These are phyloP conservation scores for Lepidostoma basale DNA, from an alignment of 1,140 invertebrate genomes.

Conservation along the genomic window DNA sequence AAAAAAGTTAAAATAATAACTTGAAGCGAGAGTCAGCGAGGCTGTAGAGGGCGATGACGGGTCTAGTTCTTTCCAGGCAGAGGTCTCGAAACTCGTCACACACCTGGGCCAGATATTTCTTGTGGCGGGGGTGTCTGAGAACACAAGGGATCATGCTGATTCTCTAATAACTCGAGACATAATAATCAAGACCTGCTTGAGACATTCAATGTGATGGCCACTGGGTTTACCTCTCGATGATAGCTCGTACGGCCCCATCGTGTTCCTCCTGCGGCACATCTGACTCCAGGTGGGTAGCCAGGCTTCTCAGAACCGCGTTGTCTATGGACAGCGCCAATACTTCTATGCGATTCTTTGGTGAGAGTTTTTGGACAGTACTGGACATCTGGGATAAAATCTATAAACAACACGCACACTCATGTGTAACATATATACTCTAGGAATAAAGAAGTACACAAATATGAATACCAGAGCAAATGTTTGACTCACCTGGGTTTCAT, in stretches of 20 bases:
- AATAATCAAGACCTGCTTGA: background rate
- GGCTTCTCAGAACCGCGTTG: constrained; percentile 60
- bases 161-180: background rate
- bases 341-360: constrained; percentile 63
- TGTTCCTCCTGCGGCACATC: constrained; percentile 63
- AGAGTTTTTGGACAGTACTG: constrained; percentile 61
- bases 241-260: constrained; percentile 59
- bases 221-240: constrained; percentile 66
- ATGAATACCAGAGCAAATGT: too few species aligned
- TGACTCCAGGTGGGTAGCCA: constrained; percentile 64
- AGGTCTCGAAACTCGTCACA: constrained; percentile 65
- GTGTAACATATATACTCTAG: background rate
- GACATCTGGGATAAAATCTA: constrained; percentile 65
- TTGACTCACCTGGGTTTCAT: constrained; percentile 55
- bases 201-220: background rate
- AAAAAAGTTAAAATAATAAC: constrained; percentile 45
- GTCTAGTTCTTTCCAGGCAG: constrained; percentile 59
- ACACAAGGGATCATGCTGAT: constrained; percentile 36
- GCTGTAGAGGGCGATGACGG: constrained; percentile 65
- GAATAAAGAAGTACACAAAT: background rate
- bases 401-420: constrained; percentile 44
- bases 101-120: constrained; percentile 64
- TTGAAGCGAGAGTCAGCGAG: constrained; percentile 53
- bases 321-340: constrained; percentile 67
- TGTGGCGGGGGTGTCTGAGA: constrained; percentile 62